Evolutionary conservation across 2,113 vertebrate species (phyloP).

Genomic region (Tenebrosternarchus preto): DNA sequence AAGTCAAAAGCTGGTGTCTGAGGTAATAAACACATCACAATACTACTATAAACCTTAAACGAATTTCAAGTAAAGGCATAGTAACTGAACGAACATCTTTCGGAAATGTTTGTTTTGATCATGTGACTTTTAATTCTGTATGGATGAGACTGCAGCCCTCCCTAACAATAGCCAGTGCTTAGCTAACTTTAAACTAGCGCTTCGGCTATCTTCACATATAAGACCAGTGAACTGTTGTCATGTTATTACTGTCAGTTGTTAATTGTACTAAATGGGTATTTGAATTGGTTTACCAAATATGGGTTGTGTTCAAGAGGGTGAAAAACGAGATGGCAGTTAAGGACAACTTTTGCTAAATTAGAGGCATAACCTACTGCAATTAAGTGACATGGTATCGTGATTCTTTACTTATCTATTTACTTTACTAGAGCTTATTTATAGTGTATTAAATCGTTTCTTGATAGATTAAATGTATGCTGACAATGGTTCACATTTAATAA

Average conservation of each 20-base stretch:
- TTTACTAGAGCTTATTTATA: too few species aligned
- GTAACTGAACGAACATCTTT: neutral
- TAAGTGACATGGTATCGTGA: too few species aligned
- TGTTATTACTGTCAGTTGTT: conserved; percentile 33
- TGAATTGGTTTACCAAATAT: too few species aligned
- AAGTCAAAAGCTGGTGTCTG: neutral
- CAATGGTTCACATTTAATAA: too few species aligned
- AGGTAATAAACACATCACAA: neutral
- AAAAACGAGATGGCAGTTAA: too few species aligned
- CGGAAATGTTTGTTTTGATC: neutral
- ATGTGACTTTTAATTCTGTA: neutral
- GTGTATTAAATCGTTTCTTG: too few species aligned
- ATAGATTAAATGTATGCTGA: too few species aligned
- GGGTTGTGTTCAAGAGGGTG: too few species aligned
- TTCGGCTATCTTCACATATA: conserved; percentile 1
- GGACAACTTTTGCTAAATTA: too few species aligned
- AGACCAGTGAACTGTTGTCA: conserved; percentile 18
- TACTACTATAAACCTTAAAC: neutral
- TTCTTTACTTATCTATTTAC: too few species aligned
- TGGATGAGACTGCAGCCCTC: neutral
- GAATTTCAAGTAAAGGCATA: neutral
- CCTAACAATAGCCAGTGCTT: neutral
- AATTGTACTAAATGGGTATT: conserved; percentile 12
- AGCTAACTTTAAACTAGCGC: conserved; percentile 1
- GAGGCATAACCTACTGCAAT: too few species aligned